Evolutionary conservation across 2,888 invertebrate species (phyloP), one percentile per base, ranked within the genome.

Genomic region (Acanthopleura granulata): DNA sequence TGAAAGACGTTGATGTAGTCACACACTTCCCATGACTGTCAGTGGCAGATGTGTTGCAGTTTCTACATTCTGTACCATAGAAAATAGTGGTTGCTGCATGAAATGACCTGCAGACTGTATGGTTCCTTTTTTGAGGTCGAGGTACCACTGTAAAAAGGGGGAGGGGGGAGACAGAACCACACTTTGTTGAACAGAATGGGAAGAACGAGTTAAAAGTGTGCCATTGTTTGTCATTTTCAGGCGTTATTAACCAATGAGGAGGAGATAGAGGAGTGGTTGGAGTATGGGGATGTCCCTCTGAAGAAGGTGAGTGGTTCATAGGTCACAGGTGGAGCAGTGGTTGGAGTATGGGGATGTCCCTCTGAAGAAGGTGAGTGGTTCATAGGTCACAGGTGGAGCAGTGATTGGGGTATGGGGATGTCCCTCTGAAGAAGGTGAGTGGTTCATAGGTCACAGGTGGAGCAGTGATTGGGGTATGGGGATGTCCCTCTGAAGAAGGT

Each of bases 211-310:
- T 9, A 40, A 40, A 40, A 9, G 40, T 40, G 4, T 40, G 57
- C 12, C 40, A 30, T 30, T 40, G 27, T 66, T 57, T 12, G 49
- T 74, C 49, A 22, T 71, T 78, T 81, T 9, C 75, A 89, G 75
- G 94, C 95, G n/a, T 92, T 96, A 83, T 91, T 96, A 69, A 93
- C 93, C 75, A 93, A 92, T 50, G 93, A 94, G 94, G 82, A 92
- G 91, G 87, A 93, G 93, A 81, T 89, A 1, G 78, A 80, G 15
- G 78, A 82, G 15, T 89, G 89, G 89, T 75, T 89, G 69, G 84
- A 89, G 72, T 87, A 80, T 80, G 84, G 84, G n/a, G 79, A 84
- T 27, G 81, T 87, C 16, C 87, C 89, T n/a, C 72, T 88, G 27
- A 78, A 79, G 27, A 80, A 88, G 84, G 88, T 86, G 75, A 62